Evolutionary conservation across 2,797 vertebrate genomes (phyloP).

Genomic region (Phyllotis vaccarum): DNA sequence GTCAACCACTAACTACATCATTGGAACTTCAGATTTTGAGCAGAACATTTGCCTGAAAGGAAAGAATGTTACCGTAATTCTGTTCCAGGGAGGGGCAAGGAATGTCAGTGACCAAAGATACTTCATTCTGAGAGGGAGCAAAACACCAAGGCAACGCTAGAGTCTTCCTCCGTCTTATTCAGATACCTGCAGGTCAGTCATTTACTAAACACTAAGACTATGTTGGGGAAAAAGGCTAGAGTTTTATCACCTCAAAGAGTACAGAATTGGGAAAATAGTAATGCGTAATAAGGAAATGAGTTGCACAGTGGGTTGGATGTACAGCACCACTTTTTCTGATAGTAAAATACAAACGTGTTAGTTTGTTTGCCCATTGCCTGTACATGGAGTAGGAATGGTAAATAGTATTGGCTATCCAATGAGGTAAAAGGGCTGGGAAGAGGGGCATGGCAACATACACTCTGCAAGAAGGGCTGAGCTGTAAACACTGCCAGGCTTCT

Average conservation of each 20-base stretch:
- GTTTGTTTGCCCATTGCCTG: neutral
- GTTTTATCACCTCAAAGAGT: neutral
- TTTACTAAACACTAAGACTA: neutral
- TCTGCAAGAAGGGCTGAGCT: neutral
- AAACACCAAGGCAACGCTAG: neutral
- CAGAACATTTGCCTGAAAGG: neutral
- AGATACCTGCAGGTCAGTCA: constrained; percentile 38
- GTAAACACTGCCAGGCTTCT: neutral
- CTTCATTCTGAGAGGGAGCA: neutral
- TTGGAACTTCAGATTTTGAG: constrained; percentile 1
- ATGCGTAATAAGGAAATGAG: neutral
- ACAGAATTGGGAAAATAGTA: neutral
- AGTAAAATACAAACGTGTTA: neutral
- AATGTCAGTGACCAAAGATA: neutral
- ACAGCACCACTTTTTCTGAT: neutral
- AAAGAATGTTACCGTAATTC: neutral
- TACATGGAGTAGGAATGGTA: no score
- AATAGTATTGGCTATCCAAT: neutral
- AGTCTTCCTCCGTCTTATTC: constrained; percentile 5
- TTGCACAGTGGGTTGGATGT: neutral
- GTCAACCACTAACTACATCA: neutral
- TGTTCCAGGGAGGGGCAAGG: constrained; percentile 14
- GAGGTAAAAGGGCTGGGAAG: neutral
- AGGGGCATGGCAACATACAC: no score
- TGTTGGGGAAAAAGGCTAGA: neutral